Evolutionary conservation across 2,113 vertebrate species (phyloP).

Genomic region (Colossoma macropomum): DNA sequence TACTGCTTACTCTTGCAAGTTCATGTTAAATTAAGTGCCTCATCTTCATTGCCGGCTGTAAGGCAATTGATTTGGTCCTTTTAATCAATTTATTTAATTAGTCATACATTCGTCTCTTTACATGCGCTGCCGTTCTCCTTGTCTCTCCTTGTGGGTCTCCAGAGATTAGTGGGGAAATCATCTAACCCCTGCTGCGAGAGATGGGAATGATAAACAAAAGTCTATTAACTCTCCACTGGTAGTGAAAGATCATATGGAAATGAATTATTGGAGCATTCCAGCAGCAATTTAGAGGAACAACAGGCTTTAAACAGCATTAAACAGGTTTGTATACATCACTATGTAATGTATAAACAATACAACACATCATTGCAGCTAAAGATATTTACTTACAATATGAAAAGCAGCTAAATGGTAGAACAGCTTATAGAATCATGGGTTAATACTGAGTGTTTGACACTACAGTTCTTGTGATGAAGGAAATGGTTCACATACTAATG

Average conservation of each 20-base stretch:
- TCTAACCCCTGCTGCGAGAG: constrained; percentile 43
- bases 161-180: constrained; percentile 56
- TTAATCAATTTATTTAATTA: constrained; percentile 63
- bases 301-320: constrained; percentile 24
- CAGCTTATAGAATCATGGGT: no score
- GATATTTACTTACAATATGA: not conserved
- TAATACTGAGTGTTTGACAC: no score
- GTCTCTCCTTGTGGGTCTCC: constrained; percentile 51
- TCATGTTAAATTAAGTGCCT: constrained; percentile 59
- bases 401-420: not conserved
- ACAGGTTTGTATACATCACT: not conserved
- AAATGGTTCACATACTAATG: not conserved
- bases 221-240: constrained; percentile 46
- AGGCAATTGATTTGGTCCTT: constrained; percentile 58
- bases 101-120: constrained; percentile 60
- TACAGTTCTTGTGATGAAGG: not conserved
- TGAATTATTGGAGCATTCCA: constrained; percentile 28
- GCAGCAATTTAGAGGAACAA: constrained; percentile 9
- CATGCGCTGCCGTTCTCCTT: constrained; percentile 53
- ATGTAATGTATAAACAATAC: not conserved
- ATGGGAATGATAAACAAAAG: constrained; percentile 57
- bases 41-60: constrained; percentile 60
- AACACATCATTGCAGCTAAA: not conserved
- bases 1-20: constrained; percentile 62
- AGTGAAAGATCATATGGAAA: constrained; percentile 48